phyloP scores from a whole-genome alignment of 2,797 vertebrate genomes.

The Sebastes ruberrimus region DNA sequence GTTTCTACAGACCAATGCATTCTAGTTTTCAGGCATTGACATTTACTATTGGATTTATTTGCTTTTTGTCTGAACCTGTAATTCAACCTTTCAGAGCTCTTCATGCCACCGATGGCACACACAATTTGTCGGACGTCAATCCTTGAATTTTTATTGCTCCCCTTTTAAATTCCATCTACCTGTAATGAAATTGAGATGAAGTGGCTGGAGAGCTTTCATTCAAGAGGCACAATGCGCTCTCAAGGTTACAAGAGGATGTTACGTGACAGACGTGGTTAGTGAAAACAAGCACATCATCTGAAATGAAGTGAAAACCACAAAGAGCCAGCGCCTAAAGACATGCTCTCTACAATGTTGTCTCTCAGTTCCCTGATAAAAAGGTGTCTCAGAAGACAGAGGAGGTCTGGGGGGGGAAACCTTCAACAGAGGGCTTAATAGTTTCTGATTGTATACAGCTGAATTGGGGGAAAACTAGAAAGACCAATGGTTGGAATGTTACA shows the following conservation, averaged over 20 bases:
- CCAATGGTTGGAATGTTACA: background rate
- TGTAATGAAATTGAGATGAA: background rate
- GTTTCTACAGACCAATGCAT: background rate
- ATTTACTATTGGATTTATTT: background rate
- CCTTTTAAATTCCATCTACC: background rate
- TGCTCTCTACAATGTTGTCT: background rate
- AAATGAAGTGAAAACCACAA: background rate
- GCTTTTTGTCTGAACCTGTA: background rate
- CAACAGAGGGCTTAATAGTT: background rate
- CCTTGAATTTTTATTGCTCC: background rate
- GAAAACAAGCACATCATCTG: background rate
- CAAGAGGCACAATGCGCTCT: background rate
- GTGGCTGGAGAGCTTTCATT: background rate
- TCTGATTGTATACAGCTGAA: background rate
- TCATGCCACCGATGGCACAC: background rate
- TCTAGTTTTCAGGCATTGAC: background rate
- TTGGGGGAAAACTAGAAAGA: too few species aligned
- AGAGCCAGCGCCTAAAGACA: background rate
- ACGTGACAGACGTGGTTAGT: background rate
- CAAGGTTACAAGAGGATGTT: background rate
- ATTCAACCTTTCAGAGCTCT: background rate
- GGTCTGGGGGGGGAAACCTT: background rate
- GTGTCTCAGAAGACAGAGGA: background rate
- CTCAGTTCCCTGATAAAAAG: background rate
- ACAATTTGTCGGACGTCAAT: background rate